Evolutionary conservation across 2,888 invertebrate species (phyloP), one percentile per base, ranked within the genome.

Genomic region (Crocallis elinguaria): DNA sequence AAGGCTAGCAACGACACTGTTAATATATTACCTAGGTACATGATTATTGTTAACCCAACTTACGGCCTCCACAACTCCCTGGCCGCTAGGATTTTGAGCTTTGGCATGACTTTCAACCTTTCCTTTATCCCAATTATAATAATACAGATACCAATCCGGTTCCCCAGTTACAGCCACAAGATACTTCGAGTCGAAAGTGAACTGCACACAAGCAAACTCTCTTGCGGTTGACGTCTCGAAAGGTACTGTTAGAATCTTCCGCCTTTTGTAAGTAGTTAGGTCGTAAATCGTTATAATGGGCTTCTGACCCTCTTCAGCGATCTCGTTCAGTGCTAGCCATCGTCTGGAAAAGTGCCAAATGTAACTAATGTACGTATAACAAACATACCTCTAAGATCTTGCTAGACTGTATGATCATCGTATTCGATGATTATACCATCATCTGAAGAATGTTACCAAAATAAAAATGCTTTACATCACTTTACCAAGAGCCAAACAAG

Each of bases 111-210:
- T 96, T 69, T 96, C 95, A 23, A 97, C 93, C 80, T 96, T 95
- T 8, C 95, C 95, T 75, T 95, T 96, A 67, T 96, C 96, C 94
- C 96, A 94, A 76, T 95, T 95, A 91, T 96, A 96, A 84, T 95
- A 94, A 73, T 96, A 92, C 85, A 96, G 89, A 66, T 93, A 94
- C 94, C 95, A 95, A 78, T 97, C 97, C 0, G 98, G 97, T 57
- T 95, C 95, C 1, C 96, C 96, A 0, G 96, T 96, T 21, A 98
- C 94, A 0, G 95, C 94, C 0, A 95, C 94, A 8, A 98, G 79
- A 62, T 95, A 95, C 76, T 96, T 96, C 1, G 95, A 96, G 78
- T 98, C 98, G 56, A 92, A 94, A 0, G 96, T 95, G 71, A 98
- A 98, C 19, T 94, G 93, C 0, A 97, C 86, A 49, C 94, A 94